These are phyloP conservation scores for Acrossocheilus wenchowensis DNA, from an alignment of 2,797 vertebrate genomes.

Conservation along the genomic window DNA sequence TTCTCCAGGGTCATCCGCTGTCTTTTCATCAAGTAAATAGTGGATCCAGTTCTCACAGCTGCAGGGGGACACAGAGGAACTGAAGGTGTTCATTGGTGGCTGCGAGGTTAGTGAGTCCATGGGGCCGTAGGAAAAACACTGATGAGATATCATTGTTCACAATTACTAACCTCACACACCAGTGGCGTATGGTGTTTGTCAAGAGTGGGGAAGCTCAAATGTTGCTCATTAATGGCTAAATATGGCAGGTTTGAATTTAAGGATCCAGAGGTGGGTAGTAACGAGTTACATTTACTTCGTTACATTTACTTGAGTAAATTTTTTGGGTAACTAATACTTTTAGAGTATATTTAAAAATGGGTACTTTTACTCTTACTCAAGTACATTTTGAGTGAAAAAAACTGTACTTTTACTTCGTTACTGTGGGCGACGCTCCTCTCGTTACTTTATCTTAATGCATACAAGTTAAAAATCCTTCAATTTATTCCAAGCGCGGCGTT, in stretches of 20 bases:
- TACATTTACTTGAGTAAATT: no score
- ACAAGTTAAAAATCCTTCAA: no score
- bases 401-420: no score
- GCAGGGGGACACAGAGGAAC: constrained; percentile 18
- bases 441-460: no score
- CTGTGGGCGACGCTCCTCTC: no score
- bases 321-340: no score
- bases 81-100: constrained; percentile 46
- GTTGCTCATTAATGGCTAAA: background rate
- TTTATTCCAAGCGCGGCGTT: no score
- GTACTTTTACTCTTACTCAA: no score
- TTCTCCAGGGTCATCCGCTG: constrained; percentile 69
- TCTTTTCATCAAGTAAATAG: constrained; percentile 79
- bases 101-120: constrained; percentile 36
- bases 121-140: background rate
- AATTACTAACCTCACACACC: background rate
- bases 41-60: constrained; percentile 59
- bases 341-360: no score
- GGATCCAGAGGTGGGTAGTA: no score
- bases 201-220: background rate
- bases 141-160: constrained; percentile 14
- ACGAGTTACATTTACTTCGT: no score
- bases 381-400: no score
- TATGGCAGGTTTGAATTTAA: background rate
- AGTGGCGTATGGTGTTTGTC: background rate